Evolutionary conservation across 2,797 vertebrate species (phyloP), one percentile per base, ranked within the genome.

Genomic region (Microhierax caerulescens): DNA sequence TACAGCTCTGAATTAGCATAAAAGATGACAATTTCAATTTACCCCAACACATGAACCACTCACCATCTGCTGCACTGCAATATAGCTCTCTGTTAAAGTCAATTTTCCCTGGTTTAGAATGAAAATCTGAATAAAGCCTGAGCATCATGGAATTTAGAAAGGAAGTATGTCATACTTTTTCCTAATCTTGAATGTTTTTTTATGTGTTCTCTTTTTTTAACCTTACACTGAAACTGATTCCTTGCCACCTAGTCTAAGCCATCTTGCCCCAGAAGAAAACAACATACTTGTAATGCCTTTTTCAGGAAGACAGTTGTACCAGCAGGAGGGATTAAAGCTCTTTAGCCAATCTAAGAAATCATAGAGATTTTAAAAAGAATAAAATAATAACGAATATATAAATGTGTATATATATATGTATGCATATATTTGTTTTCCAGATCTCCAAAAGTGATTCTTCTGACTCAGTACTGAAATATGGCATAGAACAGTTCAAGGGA

Each of bases 41-140:
- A 5, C 25, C 24, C 24, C n/a, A 76, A 53, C 1, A 17, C 30
- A 13, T 39, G 65, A 65, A 77, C 7, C 54, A 57, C 11, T 84
- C 11, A 63, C 12, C 41, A 48, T 22, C 51, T 13, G 7, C 28
- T 56, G 39, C 5, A 54, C 54, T 20, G 14, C 16, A 85, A 65
- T n/a, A 28, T 4, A 59, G 13, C 11, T 32, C 21, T 59, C 24
- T 21, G 28, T 61, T 64, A 68, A 65, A 56, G 32, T 65, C 2
- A 87, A 4, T 83, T 78, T 72, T 57, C 9, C 20, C 15, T 83
- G 16, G 36, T 56, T 51, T 56, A 63, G 53, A 87, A 86, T 54
- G 90, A 84, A 91, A 63, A 72, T 43, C 28, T 77, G n/a, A 80
- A 87, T 43, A 76, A 93, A 91, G 30, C 11, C 48, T 74, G 48